These are phyloP conservation scores for Serrognathus titanus DNA, from an alignment of 2,888 invertebrate species.

Conservation along the genomic window DNA sequence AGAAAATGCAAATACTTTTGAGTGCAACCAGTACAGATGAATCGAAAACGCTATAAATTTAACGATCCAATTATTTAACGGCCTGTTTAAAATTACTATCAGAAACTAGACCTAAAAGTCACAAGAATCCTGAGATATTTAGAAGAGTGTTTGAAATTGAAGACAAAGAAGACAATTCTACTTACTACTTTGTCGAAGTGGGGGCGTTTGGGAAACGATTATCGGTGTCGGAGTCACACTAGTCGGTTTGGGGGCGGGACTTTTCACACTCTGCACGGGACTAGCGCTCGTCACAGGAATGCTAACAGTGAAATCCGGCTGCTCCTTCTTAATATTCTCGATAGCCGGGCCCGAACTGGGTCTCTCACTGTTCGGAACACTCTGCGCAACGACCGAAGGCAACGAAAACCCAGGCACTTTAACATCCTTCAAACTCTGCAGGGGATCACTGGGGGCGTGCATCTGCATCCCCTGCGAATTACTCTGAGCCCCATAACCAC, in stretches of 20 bases:
- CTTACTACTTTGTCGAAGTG: constrained; percentile 47
- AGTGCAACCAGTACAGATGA: no score
- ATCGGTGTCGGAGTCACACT: constrained; percentile 39
- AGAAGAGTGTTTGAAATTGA: not conserved
- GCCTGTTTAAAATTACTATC: no score
- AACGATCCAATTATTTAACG: no score
- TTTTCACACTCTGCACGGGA: constrained; percentile 39
- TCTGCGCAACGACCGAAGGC: constrained; percentile 27
- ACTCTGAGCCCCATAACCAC: constrained; percentile 12
- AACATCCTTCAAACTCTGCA: constrained; percentile 75
- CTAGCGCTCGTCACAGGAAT: constrained; percentile 42
- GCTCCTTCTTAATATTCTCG: constrained; percentile 71
- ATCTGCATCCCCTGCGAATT: constrained; percentile 3
- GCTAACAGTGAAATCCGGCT: constrained; percentile 53
- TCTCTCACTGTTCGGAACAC: constrained; percentile 38
- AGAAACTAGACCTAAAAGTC: no score
- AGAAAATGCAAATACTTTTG: no score
- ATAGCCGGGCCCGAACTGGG: constrained; percentile 61
- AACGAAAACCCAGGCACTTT: constrained; percentile 72
- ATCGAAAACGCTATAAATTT: no score
- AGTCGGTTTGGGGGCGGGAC: constrained; percentile 40
- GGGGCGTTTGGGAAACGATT: constrained; percentile 47
- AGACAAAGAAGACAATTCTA: not conserved
- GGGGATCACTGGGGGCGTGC: constrained; percentile 55
- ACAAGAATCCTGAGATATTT: not conserved